Base-by-base conservation (phyloP, 2,113 vertebrate genomes). In the Balaeniceps rex region DNA sequence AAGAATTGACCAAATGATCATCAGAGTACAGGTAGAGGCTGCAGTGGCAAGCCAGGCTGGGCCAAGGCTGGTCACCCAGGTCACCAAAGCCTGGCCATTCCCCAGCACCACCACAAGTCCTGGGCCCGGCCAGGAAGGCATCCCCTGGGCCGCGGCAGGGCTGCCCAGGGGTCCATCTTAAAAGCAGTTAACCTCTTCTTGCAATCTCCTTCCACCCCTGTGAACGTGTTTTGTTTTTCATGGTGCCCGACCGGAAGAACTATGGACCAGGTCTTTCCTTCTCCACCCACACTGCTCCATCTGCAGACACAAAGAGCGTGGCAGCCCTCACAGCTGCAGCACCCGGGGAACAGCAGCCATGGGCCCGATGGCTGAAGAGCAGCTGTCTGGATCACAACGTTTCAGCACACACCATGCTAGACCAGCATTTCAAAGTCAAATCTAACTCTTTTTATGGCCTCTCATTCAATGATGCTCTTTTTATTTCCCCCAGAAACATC, bases 221-320 rank as follows among this genome's bases (percentile, higher is more conserved):
- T 33, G 12, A 78, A n/a, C 0, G 1, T 15, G 8, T 7, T 38
- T 68, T 61, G 14, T 10, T 14, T 63, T 55, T 82, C 26, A 13
- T 8, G 28, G 33, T n/a, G 17, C 33, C 31, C n/a, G 26, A 6
- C 24, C 40, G 31, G 18, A 55, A 46, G 64, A 71, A 49, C 19
- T 28, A 18, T 0, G 2, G 36, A 57, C 19, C 19, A 42, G 22
- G 9, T 34, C 26, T 52, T 80, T 36, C 42, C 29, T 58, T 49
- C n/a, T 54, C 33, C 42, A 18, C 11, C 40, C 4, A 1, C 9
- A 11, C 44, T 54, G 34, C 65, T 26, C 6, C 15, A 4, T 11
- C 38, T 14, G 11, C 34, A 9, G 57, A 47, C 11, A 11, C 3
- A 12, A 14, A 15, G 15, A 9, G 12, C 2, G 0, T 1, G 2